Conservation (phyloP, 2,113 vertebrate species). For the Coturnix japonica region DNA sequence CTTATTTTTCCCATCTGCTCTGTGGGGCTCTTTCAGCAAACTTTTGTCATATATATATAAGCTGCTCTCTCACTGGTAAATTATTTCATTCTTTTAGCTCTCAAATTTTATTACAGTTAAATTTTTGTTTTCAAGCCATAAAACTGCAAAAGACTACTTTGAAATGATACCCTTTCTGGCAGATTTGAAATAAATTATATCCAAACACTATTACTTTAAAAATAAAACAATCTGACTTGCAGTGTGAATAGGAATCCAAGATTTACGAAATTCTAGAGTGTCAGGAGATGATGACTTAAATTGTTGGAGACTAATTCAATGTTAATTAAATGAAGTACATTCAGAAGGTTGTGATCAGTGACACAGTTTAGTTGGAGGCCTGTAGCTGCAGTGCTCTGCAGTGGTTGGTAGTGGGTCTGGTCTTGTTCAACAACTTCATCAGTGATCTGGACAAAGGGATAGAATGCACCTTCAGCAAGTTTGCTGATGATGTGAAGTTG, state of each 20-base stretch:
- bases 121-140: conserved; percentile 67
- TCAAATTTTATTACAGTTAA: conserved; percentile 72
- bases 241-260: conserved; percentile 55
- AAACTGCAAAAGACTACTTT: conserved; percentile 56
- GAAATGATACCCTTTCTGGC: conserved; percentile 45
- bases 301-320: conserved; percentile 62
- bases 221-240: conserved; percentile 66
- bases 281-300: conserved; percentile 37
- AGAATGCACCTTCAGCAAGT: too few relatives aligned
- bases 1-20: conserved; percentile 30
- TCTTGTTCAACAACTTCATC: neutral
- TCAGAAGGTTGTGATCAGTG: neutral
- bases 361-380: neutral
- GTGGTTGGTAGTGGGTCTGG: neutral
- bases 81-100: conserved; percentile 24
- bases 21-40: conserved; percentile 50
- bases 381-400: neutral
- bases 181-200: conserved; percentile 59
- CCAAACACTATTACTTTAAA: conserved; percentile 47
- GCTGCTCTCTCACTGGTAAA: conserved; percentile 31
- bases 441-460: neutral
- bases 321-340: neutral
- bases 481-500: neutral
- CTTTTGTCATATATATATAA: conserved; percentile 15
- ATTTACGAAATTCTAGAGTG: conserved; percentile 24